These are phyloP conservation scores for Capitulum mitella DNA, from an alignment of 2,888 invertebrate species.

Conservation along the genomic window DNA sequence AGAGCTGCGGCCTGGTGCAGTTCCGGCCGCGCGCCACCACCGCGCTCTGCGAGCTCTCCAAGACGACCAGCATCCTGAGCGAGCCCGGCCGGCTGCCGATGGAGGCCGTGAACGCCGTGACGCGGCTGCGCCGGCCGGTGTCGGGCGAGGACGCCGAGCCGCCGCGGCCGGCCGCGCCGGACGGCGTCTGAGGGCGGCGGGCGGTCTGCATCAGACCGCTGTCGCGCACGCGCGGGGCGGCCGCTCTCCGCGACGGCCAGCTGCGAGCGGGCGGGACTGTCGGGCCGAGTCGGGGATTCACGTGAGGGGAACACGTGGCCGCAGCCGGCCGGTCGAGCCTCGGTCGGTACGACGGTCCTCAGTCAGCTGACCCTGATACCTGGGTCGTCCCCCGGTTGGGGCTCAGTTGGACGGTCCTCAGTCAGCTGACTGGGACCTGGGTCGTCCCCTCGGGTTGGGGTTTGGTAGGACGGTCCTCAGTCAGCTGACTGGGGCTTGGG, in stretches of 20 bases:
- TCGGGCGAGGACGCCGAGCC: slow-evolving; percentile 7
- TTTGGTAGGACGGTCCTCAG: no score
- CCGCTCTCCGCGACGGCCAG: background rate
- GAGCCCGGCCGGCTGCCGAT: slow-evolving; percentile 81
- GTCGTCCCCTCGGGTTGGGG: no score
- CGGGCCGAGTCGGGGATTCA: background rate
- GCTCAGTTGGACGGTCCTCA: no score
- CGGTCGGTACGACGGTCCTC: no score
- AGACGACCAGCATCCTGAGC: slow-evolving; percentile 83
- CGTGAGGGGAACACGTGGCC: background rate
- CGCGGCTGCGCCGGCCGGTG: slow-evolving; percentile 32
- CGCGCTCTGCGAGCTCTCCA: slow-evolving; percentile 81
- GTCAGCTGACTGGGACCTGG: no score
- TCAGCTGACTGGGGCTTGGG: no score
- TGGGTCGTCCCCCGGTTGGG: no score
- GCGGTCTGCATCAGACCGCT: background rate
- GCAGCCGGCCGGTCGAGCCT: background rate
- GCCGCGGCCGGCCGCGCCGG: background rate
- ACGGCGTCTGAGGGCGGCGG: background rate
- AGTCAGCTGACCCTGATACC: no score
- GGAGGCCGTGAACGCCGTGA: slow-evolving; percentile 72
- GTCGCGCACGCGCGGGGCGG: background rate
- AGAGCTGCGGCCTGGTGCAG: slow-evolving; percentile 89
- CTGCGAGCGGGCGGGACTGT: background rate
- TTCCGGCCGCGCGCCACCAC: slow-evolving; percentile 89